Conservation (phyloP, 2,797 vertebrate species). For the Poeciliopsis gracilis region DNA sequence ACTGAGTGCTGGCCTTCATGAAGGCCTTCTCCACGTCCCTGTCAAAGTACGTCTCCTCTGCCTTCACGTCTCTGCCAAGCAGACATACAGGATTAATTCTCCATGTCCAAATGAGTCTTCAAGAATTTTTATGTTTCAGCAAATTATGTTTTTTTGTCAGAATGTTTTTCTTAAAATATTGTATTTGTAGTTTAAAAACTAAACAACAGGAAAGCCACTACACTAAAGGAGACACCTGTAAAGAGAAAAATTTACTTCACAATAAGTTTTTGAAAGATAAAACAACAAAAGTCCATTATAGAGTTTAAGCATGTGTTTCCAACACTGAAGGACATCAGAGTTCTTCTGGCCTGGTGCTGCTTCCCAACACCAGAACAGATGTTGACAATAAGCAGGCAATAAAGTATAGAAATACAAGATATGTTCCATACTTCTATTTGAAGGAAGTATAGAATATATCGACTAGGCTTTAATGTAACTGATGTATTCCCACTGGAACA, state of each 20-base stretch:
- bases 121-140: neutral
- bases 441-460: neutral
- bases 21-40: slow-evolving; percentile 98
- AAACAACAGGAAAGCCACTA: neutral
- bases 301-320: neutral
- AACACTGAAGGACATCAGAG: neutral
- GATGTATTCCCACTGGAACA: neutral
- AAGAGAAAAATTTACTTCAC: neutral
- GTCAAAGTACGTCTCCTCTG: slow-evolving; percentile 96
- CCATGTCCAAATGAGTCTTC: neutral
- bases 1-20: slow-evolving; percentile 92
- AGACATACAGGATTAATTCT: neutral
- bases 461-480: neutral
- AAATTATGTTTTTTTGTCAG: neutral
- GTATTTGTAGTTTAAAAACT: neutral
- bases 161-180: neutral
- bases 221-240: neutral
- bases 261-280: neutral
- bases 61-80: slow-evolving; percentile 85
- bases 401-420: neutral
- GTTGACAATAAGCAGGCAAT: neutral
- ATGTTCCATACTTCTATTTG: neutral
- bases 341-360: too few species aligned
- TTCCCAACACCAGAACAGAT: neutral
- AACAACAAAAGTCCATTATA: neutral